A percentile compares a stretch with the other conserved stretches of the same genome.
phyloP scores from a whole-genome alignment of 30 jellyfish, hydroid and myxozoan species.

The Catostylus mosaicus region DNA sequence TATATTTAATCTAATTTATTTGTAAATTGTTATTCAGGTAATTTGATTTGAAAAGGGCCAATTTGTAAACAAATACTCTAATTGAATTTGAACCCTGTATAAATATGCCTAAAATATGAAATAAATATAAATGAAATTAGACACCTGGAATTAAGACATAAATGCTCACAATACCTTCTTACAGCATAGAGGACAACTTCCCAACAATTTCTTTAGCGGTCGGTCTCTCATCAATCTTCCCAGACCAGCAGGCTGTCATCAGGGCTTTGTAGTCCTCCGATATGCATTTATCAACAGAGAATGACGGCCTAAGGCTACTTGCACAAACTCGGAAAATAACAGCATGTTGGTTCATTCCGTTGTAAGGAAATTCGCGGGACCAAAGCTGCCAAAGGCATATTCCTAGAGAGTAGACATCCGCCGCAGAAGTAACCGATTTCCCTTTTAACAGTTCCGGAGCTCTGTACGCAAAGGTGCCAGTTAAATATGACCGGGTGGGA shows the following conservation, averaged over 20 bases:
- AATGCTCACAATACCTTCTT: no score
- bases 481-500: conserved; percentile 59
- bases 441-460: conserved; percentile 94
- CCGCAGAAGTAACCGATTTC: conserved; percentile 64
- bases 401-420: conserved; percentile 85
- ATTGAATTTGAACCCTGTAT: no score
- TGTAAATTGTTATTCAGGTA: no score
- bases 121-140: no score
- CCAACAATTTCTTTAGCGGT: conserved; percentile 46
- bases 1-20: no score
- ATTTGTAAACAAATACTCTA: no score
- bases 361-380: conserved; percentile 86
- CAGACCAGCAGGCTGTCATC: conserved; percentile 77
- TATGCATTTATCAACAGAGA: conserved; percentile 23
- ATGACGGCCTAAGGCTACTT: conserved; percentile 69
- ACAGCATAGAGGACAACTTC: conserved; percentile 53
- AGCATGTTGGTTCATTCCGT: conserved; percentile 92
- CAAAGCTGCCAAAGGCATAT: conserved; percentile 92
- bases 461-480: conserved; percentile 93
- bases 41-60: no score
- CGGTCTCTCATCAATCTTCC: conserved; percentile 73
- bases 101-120: no score
- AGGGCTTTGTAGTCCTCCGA: conserved; percentile 54
- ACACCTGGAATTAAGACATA: no score
- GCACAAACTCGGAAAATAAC: conserved; percentile 82